phyloP scores from a whole-genome alignment of 2,113 vertebrate genomes.

The Nettapus auritus region DNA sequence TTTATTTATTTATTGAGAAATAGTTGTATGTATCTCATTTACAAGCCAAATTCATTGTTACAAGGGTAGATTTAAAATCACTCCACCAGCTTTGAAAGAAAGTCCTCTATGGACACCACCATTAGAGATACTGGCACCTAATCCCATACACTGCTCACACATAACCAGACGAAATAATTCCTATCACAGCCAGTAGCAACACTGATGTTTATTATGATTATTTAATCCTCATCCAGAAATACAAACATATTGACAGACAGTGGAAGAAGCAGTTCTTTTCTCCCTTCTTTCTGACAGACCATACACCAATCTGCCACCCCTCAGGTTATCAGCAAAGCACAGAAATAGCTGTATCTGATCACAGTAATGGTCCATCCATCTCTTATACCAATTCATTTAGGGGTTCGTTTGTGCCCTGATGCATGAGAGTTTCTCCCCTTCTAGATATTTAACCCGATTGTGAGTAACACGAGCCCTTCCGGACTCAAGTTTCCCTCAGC shows the following conservation, averaged over 20 bases:
- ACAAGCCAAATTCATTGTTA: background rate
- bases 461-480: background rate
- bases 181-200: background rate
- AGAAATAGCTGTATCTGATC: constrained; percentile 42
- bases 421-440: background rate
- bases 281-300: background rate
- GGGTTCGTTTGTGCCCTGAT: background rate
- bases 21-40: background rate
- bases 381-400: constrained; percentile 10
- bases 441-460: constrained; percentile 34
- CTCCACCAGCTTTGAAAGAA: background rate
- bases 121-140: background rate
- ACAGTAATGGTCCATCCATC: background rate
- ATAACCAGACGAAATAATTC: background rate
- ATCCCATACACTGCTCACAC: background rate
- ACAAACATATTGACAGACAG: background rate
- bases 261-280: background rate
- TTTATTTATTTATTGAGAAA: background rate
- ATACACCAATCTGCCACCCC: background rate
- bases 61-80: background rate
- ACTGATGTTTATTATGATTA: background rate
- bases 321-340: constrained; percentile 18
- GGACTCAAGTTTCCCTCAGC: background rate
- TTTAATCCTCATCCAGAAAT: background rate
- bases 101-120: background rate